These are phyloP conservation scores for Aromia moschata DNA, from an alignment of 2,888 invertebrate genomes.

Conservation along the genomic window DNA sequence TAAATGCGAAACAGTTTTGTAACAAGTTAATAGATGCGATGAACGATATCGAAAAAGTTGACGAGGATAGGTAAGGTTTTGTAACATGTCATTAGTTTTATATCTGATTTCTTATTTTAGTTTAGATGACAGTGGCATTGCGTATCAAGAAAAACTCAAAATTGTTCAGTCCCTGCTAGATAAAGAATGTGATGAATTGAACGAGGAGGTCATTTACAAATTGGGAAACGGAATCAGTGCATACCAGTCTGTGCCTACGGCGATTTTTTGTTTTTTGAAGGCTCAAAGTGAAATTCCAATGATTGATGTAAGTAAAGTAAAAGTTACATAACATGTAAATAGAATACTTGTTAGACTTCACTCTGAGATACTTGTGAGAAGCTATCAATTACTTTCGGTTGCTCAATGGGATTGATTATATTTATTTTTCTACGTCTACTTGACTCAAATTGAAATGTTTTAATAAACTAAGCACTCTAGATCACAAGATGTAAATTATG, in stretches of 20 bases:
- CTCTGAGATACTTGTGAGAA: too few species aligned
- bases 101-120: not conserved
- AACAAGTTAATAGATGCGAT: conserved; percentile 66
- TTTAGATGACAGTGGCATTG: conserved; percentile 38
- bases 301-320: conserved; percentile 60
- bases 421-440: too few species aligned
- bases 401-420: too few species aligned
- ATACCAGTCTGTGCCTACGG: conserved; percentile 76
- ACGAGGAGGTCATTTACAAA: conserved; percentile 65
- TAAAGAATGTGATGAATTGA: conserved; percentile 57
- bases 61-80: conserved; percentile 57
- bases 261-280: conserved; percentile 74
- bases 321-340: not conserved
- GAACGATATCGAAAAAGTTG: conserved; percentile 61
- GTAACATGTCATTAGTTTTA: conserved; percentile 9
- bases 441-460: too few species aligned
- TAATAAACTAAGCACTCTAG: too few species aligned
- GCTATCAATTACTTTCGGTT: too few species aligned
- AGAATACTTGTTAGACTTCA: too few species aligned
- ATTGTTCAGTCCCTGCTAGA: conserved; percentile 65
- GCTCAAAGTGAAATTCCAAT: conserved; percentile 64
- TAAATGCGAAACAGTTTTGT: conserved; percentile 65
- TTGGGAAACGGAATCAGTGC: conserved; percentile 73
- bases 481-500: too few species aligned
- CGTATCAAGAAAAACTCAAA: conserved; percentile 67